phyloP scores from a whole-genome alignment of 2,113 vertebrate species.

The Coreoperca whiteheadi region DNA sequence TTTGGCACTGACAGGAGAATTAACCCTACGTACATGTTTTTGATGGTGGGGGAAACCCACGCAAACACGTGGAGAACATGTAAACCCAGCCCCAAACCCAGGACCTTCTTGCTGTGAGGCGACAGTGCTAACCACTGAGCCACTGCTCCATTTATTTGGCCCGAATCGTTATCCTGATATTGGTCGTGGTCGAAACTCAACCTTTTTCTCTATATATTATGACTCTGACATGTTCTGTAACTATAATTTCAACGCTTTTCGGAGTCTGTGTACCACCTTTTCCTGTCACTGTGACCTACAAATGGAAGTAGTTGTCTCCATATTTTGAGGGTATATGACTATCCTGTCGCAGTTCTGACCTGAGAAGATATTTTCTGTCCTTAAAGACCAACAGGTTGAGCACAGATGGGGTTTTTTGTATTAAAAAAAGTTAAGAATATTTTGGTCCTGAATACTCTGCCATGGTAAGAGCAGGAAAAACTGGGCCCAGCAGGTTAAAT shows the following conservation, averaged over 20 bases:
- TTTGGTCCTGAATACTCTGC: background rate
- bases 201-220: background rate
- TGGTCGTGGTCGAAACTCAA: too few relatives aligned
- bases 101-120: too few relatives aligned
- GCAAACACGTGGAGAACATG: too few relatives aligned
- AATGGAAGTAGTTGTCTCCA: background rate
- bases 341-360: too few relatives aligned
- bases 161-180: too few relatives aligned
- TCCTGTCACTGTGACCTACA: background rate
- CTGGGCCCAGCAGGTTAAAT: slow-evolving; percentile 28
- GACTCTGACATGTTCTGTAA: background rate
- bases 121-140: too few relatives aligned
- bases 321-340: background rate
- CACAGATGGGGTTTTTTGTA: background rate
- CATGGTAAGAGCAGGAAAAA: slow-evolving; percentile 13
- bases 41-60: too few relatives aligned
- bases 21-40: too few relatives aligned
- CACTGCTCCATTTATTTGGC: too few relatives aligned
- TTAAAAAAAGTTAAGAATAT: background rate
- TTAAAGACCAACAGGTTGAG: background rate
- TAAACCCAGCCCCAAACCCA: too few relatives aligned
- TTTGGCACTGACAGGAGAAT: too few relatives aligned
- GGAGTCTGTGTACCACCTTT: background rate
- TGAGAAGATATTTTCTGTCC: background rate
- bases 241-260: background rate